Evolutionary conservation across 2,888 invertebrate species (phyloP).

Genomic region (Halocaridina rubra): DNA sequence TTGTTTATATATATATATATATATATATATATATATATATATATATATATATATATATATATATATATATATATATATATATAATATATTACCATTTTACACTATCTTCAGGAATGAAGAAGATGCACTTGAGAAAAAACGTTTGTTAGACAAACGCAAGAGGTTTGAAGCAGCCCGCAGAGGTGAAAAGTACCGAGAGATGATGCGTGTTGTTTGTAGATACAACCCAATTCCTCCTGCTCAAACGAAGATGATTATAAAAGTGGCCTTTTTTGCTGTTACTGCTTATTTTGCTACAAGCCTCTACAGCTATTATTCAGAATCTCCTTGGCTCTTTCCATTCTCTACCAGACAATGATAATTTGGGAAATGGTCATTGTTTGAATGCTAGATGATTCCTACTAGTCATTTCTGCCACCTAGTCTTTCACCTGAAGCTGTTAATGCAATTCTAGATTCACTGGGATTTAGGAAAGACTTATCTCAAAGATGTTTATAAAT

Average conservation of each 20-base stretch:
- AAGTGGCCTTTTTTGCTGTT: constrained; percentile 43
- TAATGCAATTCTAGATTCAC: not conserved
- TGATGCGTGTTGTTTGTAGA: not conserved
- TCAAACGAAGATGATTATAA: constrained; percentile 13
- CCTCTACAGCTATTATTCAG: constrained; percentile 50
- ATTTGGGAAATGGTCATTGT: not conserved
- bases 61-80: too few relatives aligned
- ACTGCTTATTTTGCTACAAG: constrained; percentile 39
- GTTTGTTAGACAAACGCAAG: constrained; percentile 28
- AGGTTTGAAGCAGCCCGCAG: not conserved
- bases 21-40: too few relatives aligned
- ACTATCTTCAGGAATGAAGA: constrained; percentile 26
- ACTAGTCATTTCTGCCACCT: not conserved
- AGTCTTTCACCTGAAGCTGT: not conserved
- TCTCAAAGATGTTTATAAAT: not conserved
- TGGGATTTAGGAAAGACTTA: not conserved
- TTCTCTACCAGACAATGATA: not conserved
- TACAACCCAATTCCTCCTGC: constrained; percentile 22
- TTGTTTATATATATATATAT: too few relatives aligned
- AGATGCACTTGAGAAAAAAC: constrained; percentile 34
- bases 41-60: too few relatives aligned
- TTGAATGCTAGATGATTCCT: not conserved
- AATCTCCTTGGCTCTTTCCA: not conserved
- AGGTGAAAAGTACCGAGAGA: not conserved
- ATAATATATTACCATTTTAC: not conserved